These are phyloP conservation scores for Malachius bipustulatus DNA, from an alignment of 2,888 invertebrate genomes.

Conservation along the genomic window DNA sequence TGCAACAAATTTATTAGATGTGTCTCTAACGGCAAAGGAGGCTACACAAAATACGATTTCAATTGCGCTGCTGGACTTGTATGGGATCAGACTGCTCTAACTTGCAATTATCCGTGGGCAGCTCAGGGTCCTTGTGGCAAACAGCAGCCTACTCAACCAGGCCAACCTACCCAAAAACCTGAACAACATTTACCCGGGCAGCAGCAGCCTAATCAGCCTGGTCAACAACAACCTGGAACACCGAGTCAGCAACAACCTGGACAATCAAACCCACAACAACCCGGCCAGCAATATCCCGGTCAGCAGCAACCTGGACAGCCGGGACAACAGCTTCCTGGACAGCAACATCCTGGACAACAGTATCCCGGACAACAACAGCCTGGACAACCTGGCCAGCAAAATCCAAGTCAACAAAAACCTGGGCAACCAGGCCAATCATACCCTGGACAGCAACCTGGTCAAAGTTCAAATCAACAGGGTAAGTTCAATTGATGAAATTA, in stretches of 20 bases:
- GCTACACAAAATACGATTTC: slow-evolving; percentile 55
- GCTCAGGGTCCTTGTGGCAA: slow-evolving; percentile 30
- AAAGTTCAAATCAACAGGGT: slow-evolving; percentile 14
- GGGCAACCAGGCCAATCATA: slow-evolving; percentile 12
- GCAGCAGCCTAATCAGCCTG: slow-evolving; percentile 8
- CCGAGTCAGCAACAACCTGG: neutral
- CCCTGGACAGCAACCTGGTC: slow-evolving; percentile 10
- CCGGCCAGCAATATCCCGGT: neutral
- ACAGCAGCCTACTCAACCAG: neutral
- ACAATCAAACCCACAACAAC: neutral
- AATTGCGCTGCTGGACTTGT: slow-evolving; percentile 63
- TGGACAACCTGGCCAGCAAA: neutral
- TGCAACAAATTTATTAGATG: slow-evolving; percentile 69
- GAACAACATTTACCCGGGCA: neutral
- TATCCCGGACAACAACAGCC: neutral
- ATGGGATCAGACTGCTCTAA: slow-evolving; percentile 55
- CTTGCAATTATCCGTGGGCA: slow-evolving; percentile 60
- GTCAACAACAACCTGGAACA: slow-evolving; percentile 8
- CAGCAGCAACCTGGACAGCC: neutral
- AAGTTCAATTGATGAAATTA: too few species aligned
- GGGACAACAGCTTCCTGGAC: slow-evolving; percentile 1
- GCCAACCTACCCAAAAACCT: neutral
- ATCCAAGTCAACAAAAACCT: slow-evolving; percentile 1
- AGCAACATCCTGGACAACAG: neutral
- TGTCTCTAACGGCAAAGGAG: slow-evolving; percentile 45